These are phyloP conservation scores for Asobara japonica DNA, from an alignment of 1,140 invertebrate genomes.

Conservation along the genomic window DNA sequence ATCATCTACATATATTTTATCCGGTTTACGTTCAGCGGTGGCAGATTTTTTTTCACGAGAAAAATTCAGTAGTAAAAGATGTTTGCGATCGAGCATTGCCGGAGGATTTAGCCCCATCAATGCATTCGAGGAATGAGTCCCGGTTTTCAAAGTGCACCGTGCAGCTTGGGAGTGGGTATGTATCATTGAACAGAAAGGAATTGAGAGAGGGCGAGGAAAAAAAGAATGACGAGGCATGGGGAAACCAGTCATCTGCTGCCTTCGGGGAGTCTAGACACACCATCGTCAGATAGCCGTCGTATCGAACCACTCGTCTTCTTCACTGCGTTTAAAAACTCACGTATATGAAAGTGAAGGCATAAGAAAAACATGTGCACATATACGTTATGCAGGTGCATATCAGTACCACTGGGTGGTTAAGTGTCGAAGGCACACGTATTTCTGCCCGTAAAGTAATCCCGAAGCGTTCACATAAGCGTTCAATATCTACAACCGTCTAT, in stretches of 20 bases:
- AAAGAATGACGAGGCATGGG: not conserved
- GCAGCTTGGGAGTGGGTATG: not conserved
- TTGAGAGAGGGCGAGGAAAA: not conserved
- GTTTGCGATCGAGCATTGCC: too few species aligned
- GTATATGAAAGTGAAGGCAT: not conserved
- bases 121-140: too few species aligned
- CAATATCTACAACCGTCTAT: not conserved
- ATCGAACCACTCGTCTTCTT: not conserved
- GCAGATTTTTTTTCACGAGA: too few species aligned
- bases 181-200: not conserved
- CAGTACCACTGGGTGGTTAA: conserved; percentile 5
- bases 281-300: too few species aligned
- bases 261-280: not conserved
- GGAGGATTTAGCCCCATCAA: too few species aligned
- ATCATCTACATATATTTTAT: too few species aligned
- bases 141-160: not conserved
- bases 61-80: too few species aligned
- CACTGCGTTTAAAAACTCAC: not conserved
- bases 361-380: not conserved
- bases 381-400: not conserved
- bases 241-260: not conserved
- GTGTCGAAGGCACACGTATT: conserved; percentile 9
- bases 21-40: too few species aligned
- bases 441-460: conserved; percentile 21
- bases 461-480: not conserved